Evolutionary conservation across 2,888 invertebrate genomes (phyloP).

Genomic region (Odontothrips loti): DNA sequence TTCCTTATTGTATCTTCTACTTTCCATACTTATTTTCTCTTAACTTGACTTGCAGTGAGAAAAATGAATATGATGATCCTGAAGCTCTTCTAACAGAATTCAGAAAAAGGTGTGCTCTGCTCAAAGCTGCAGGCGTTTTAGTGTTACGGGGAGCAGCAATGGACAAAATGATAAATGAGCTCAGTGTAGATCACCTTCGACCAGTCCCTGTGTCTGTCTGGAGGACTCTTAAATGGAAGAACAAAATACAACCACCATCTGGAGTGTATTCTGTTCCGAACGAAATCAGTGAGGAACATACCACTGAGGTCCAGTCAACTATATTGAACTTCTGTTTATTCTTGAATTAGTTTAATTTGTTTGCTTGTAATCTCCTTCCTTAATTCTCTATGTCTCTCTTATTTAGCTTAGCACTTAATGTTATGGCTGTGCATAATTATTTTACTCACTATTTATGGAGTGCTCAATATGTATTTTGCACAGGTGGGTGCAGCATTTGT

Average conservation of each 20-base stretch:
- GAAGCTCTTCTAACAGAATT: constrained; percentile 1
- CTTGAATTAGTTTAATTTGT: neutral
- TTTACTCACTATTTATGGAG: neutral
- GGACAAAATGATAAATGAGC: neutral
- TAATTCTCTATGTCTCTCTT: neutral
- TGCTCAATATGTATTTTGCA: neutral
- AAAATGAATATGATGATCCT: neutral
- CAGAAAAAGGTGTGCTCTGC: neutral
- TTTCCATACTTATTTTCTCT: neutral
- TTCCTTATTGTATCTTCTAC: neutral
- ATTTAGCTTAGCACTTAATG: neutral
- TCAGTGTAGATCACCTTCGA: neutral
- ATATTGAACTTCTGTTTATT: neutral
- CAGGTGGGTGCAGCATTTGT: neutral
- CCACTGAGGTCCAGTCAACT: neutral
- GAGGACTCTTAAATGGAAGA: neutral
- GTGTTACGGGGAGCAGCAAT: neutral
- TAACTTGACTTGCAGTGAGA: neutral
- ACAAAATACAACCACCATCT: neutral
- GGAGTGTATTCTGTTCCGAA: neutral
- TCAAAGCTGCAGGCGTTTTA: neutral
- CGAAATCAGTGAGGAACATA: neutral
- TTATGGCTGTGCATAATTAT: neutral
- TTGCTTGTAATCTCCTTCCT: neutral
- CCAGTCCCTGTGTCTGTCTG: neutral